phyloP scores from a whole-genome alignment of 1,140 invertebrate genomes.

The Centruroides vittatus region DNA sequence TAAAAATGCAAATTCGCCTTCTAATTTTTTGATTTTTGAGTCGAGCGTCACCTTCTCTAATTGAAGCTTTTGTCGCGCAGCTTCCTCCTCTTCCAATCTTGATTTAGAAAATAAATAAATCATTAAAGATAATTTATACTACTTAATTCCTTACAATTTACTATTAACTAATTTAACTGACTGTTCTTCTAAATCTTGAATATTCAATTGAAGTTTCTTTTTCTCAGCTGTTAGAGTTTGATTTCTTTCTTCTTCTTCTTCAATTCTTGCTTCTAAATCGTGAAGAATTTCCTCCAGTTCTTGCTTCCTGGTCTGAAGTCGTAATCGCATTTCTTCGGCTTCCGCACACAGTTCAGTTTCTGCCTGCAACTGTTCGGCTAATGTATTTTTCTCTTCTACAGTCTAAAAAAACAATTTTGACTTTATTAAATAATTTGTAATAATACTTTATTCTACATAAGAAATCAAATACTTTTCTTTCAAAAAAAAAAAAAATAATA shows the following conservation, averaged over 20 bases:
- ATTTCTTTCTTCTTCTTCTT: constrained; percentile 89
- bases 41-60: constrained; percentile 95
- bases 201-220: constrained; percentile 82
- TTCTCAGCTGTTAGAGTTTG: constrained; percentile 69
- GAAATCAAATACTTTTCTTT: too few species aligned
- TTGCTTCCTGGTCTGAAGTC: constrained; percentile 70
- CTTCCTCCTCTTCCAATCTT: constrained; percentile 86
- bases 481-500: too few species aligned
- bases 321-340: constrained; percentile 79
- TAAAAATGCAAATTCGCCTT: constrained; percentile 79
- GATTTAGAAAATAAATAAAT: background rate
- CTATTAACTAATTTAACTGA: constrained; percentile 6
- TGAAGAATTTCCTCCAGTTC: constrained; percentile 95
- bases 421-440: background rate
- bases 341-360: constrained; percentile 93
- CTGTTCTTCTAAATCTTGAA: constrained; percentile 47
- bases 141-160: background rate
- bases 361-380: constrained; percentile 86
- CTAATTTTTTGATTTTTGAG: constrained; percentile 85
- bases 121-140: too few species aligned
- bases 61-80: constrained; percentile 86
- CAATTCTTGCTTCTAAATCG: constrained; percentile 85
- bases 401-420: background rate
- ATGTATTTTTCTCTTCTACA: constrained; percentile 79
- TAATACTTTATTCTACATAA: background rate